Evolutionary conservation across 2,113 vertebrate species (phyloP).

Genomic region (Eupsittula cactorum): DNA sequence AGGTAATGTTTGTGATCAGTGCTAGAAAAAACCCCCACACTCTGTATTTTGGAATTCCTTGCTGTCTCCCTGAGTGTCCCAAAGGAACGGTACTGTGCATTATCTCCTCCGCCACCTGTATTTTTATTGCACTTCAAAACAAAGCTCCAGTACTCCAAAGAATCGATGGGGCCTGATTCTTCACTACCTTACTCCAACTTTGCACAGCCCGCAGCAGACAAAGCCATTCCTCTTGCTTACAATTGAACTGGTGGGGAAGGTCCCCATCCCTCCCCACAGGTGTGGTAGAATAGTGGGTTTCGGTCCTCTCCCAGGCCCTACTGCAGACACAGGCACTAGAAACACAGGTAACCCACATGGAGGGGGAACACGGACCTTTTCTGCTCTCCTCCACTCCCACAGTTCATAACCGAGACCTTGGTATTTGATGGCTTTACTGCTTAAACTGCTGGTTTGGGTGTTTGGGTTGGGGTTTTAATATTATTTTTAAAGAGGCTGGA

Average conservation of each 20-base stretch:
- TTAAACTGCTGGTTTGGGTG: background rate
- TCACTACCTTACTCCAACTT: conserved; percentile 16
- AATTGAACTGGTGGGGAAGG: background rate
- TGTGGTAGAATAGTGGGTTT: background rate
- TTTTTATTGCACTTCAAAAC: conserved; percentile 63
- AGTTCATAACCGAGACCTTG: background rate
- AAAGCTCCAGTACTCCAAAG: conserved; percentile 45
- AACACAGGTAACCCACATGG: accelerated
- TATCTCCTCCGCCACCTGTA: conserved; percentile 54
- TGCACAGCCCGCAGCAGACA: background rate
- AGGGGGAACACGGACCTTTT: background rate
- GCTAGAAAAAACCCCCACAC: background rate
- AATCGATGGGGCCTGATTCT: conserved; percentile 7
- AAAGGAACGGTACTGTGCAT: conserved; percentile 17
- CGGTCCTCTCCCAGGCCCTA: background rate
- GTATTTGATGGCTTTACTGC: background rate
- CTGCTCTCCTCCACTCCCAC: background rate
- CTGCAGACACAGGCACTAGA: background rate
- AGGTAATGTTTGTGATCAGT: conserved; percentile 33
- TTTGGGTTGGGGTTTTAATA: background rate
- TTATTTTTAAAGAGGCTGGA: background rate
- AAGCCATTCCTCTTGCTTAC: background rate
- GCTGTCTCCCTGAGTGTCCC: background rate
- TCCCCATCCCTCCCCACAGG: background rate
- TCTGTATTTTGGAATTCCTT: conserved; percentile 25